Conservation (phyloP, 2,113 vertebrate genomes). For the Anser cygnoides region DNA sequence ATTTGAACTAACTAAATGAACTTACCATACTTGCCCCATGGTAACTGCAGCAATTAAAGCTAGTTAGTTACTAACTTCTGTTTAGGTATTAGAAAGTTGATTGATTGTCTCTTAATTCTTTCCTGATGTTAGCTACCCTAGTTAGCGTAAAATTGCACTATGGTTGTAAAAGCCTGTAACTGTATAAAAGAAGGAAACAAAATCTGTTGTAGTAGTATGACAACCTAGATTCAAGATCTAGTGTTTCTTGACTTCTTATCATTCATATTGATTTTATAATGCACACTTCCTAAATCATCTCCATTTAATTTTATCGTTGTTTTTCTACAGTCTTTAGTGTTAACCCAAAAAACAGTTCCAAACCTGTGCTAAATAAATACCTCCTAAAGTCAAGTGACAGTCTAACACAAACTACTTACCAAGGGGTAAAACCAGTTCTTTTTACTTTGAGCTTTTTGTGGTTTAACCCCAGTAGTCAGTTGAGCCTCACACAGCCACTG, state of each 20-base stretch:
- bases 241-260: neutral
- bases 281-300: neutral
- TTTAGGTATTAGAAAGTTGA: neutral
- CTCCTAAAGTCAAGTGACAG: neutral
- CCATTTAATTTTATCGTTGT: neutral
- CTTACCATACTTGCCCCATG: neutral
- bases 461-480: neutral
- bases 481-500: neutral
- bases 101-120: neutral
- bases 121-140: neutral
- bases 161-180: neutral
- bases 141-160: neutral
- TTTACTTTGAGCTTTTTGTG: neutral
- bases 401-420: neutral
- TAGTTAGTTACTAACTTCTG: neutral
- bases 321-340: neutral
- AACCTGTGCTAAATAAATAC: neutral
- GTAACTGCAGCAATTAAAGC: neutral
- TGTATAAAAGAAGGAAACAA: neutral
- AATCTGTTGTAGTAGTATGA: neutral
- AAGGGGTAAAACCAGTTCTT: neutral
- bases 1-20: neutral
- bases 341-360: neutral
- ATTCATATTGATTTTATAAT: neutral
- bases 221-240: neutral